These are phyloP conservation scores for Chironomus tentans DNA, from an alignment of 2,888 invertebrate species.

Conservation along the genomic window DNA sequence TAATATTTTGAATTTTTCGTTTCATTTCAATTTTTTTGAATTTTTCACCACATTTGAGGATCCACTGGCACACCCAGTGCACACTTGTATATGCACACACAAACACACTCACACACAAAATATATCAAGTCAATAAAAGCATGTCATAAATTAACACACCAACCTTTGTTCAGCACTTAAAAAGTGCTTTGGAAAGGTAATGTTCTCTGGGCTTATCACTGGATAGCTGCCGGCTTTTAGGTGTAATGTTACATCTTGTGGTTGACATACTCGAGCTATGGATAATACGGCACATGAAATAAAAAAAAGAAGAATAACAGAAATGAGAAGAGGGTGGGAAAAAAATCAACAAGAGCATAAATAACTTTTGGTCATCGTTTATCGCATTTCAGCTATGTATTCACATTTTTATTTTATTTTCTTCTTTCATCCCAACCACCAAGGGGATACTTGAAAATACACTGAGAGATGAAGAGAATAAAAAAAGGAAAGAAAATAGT, in stretches of 20 bases:
- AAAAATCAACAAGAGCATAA: conserved; percentile 24
- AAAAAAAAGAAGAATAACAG: too few relatives aligned
- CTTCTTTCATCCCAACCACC: neutral
- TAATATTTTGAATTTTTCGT: too few relatives aligned
- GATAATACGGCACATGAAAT: neutral
- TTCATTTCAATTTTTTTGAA: too few relatives aligned
- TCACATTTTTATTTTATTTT: neutral
- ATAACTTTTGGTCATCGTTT: neutral
- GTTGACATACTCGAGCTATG: conserved; percentile 50
- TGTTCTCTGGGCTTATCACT: conserved; percentile 71
- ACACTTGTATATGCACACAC: neutral
- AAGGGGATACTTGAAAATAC: neutral
- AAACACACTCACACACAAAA: neutral
- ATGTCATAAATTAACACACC: neutral
- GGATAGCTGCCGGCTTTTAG: conserved; percentile 76
- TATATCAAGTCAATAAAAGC: neutral
- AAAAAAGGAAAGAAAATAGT: neutral
- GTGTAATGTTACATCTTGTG: conserved; percentile 56
- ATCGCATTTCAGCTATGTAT: neutral
- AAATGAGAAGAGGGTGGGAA: neutral
- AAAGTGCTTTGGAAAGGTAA: conserved; percentile 61
- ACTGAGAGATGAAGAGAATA: neutral
- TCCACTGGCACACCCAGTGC: too few relatives aligned
- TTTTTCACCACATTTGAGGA: too few relatives aligned
- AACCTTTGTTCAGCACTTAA: conserved; percentile 44